Conservation (phyloP, 1,140 invertebrate species). For the Danaus melanippus region DNA sequence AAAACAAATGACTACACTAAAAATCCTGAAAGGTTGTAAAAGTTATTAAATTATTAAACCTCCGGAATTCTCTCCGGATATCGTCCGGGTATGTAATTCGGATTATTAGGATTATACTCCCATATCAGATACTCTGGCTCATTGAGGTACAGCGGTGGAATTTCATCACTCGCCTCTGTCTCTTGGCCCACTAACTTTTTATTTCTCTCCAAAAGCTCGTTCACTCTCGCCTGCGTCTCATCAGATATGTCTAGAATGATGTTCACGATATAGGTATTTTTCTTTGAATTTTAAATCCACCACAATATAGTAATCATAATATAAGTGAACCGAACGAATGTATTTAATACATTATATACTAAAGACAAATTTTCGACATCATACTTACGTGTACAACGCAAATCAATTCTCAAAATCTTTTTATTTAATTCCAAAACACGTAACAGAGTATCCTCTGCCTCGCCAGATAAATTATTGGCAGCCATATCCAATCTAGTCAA, state of each 20-base stretch:
- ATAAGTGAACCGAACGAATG: too few species aligned
- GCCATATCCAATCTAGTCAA: constrained; percentile 61
- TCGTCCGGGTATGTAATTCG: constrained; percentile 54
- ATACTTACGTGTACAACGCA: constrained; percentile 57
- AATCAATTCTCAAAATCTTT: constrained; percentile 50
- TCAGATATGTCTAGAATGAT: constrained; percentile 53
- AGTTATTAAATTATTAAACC: constrained; percentile 26
- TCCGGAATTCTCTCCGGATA: constrained; percentile 51
- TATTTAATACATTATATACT: too few species aligned
- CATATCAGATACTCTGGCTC: constrained; percentile 67
- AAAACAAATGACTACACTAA: too few species aligned
- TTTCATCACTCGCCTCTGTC: constrained; percentile 48
- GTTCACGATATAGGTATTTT: background rate
- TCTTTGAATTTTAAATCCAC: too few species aligned
- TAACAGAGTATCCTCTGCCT: constrained; percentile 55
- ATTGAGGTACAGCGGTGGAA: constrained; percentile 59
- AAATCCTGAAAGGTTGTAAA: too few species aligned
- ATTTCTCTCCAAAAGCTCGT: constrained; percentile 54
- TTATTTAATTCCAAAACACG: constrained; percentile 51
- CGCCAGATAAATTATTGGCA: constrained; percentile 61
- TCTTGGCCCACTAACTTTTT: constrained; percentile 48
- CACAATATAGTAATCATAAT: too few species aligned
- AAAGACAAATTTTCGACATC: constrained; percentile 1
- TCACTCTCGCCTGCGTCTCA: constrained; percentile 44
- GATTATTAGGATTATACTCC: constrained; percentile 68